phyloP scores from a whole-genome alignment of 2,797 vertebrate species.

The Apogon hyalosoma region DNA sequence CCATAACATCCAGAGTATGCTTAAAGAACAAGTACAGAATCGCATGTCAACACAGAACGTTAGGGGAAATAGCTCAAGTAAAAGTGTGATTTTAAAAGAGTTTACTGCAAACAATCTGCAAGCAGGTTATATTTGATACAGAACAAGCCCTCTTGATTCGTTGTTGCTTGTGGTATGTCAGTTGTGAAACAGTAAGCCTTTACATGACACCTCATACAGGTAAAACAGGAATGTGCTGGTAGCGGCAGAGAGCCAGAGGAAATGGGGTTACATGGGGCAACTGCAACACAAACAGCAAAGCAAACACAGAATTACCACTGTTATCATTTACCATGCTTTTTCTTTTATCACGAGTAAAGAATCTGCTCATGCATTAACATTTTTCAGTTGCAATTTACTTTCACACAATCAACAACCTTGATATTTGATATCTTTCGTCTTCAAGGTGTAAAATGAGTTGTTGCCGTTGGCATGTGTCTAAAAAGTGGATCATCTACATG shows the following conservation, averaged over 20 bases:
- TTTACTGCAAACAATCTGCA: background rate
- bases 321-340: no score
- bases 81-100: conserved; percentile 1
- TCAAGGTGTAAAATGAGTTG: background rate
- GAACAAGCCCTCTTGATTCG: conserved; percentile 23
- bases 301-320: background rate
- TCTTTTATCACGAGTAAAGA: no score
- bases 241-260: conserved; percentile 69
- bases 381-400: background rate
- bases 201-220: conserved; percentile 77
- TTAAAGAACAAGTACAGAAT: background rate
- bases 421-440: background rate
- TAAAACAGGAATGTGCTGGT: conserved; percentile 79
- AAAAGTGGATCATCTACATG: no score
- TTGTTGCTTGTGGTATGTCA: conserved; percentile 57
- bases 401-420: background rate
- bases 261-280: conserved; percentile 61
- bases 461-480: no score
- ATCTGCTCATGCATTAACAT: no score
- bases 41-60: no score
- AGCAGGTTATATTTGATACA: conserved; percentile 17
- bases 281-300: conserved; percentile 33
- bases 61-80: no score
- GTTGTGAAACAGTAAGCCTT: conserved; percentile 76
- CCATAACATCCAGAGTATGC: background rate